Percentiles rank a stretch among this genome's conserved stretches.
Conservation (phyloP, 1,140 invertebrate genomes). For the Philaenus spumarius region DNA sequence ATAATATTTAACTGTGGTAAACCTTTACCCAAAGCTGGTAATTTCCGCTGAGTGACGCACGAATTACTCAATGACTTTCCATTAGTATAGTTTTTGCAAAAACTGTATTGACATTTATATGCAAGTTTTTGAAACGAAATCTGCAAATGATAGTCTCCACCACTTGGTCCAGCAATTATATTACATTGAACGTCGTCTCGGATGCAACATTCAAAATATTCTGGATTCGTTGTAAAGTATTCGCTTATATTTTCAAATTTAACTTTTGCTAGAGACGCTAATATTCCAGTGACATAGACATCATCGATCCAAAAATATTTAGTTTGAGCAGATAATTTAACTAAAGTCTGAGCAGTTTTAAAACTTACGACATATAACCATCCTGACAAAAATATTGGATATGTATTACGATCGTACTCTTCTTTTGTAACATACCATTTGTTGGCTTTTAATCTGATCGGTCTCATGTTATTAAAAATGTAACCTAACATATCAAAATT, state of each 20-base stretch:
- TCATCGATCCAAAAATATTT: slow-evolving; percentile 83
- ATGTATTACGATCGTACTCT: slow-evolving; percentile 54
- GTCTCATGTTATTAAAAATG: slow-evolving; percentile 53
- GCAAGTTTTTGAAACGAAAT: slow-evolving; percentile 54
- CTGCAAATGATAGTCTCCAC: slow-evolving; percentile 57
- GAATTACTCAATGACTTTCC: slow-evolving; percentile 6
- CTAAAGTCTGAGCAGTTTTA: slow-evolving; percentile 46
- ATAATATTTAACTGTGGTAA: slow-evolving; percentile 11
- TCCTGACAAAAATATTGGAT: slow-evolving; percentile 72
- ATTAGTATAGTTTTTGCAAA: slow-evolving; percentile 19
- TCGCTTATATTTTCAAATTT: slow-evolving; percentile 51
- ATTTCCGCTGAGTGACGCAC: slow-evolving; percentile 9
- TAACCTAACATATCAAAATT: slow-evolving; percentile 54
- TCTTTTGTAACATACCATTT: slow-evolving; percentile 72
- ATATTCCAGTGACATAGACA: slow-evolving; percentile 67
- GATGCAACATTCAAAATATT: slow-evolving; percentile 69
- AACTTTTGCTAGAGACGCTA: slow-evolving; percentile 52
- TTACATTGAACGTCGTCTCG: slow-evolving; percentile 53
- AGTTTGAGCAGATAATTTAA: slow-evolving; percentile 38
- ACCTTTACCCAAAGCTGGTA: slow-evolving; percentile 14
- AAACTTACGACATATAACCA: slow-evolving; percentile 74
- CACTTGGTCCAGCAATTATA: slow-evolving; percentile 62
- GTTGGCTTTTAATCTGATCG: slow-evolving; percentile 55
- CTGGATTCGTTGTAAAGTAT: slow-evolving; percentile 59
- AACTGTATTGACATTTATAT: slow-evolving; percentile 44